Evolutionary conservation across 2,888 invertebrate species (phyloP).

Genomic region (Lycocerus yunnanus): DNA sequence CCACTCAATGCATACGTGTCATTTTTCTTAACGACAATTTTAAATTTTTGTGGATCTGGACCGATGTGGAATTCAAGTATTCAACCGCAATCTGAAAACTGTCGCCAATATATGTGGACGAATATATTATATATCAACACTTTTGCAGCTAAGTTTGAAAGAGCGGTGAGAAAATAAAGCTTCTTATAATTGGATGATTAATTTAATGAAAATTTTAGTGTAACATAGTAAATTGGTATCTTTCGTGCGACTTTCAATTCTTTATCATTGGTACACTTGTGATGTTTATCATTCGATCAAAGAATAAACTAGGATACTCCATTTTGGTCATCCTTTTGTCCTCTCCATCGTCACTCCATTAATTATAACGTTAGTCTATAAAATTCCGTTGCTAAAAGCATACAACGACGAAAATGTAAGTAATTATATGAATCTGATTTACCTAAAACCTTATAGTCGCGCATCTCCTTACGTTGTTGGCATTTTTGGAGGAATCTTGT

Average conservation of each 20-base stretch:
- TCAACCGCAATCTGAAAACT: neutral
- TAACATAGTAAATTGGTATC: slow-evolving; percentile 70
- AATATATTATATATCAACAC: neutral
- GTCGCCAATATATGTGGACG: neutral
- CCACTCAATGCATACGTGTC: neutral
- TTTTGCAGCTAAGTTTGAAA: neutral
- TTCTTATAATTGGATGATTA: neutral
- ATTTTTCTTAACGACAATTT: neutral
- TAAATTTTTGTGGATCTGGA: neutral
- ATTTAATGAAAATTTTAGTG: slow-evolving; percentile 59
- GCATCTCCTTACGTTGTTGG: too few relatives aligned
- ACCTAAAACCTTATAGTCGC: too few relatives aligned
- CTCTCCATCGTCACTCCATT: neutral
- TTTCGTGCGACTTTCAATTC: slow-evolving; percentile 73
- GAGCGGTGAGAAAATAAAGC: neutral
- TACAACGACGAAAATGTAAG: too few relatives aligned
- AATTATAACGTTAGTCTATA: too few relatives aligned
- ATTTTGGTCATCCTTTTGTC: neutral
- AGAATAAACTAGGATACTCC: neutral
- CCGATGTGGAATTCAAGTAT: neutral
- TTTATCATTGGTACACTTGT: too few relatives aligned
- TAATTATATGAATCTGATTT: too few relatives aligned
- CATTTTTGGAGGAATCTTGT: too few relatives aligned
- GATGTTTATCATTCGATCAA: neutral
- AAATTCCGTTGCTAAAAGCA: too few relatives aligned